These are phyloP conservation scores for Euschistus heros DNA, from an alignment of 1,140 invertebrate genomes.

Conservation along the genomic window DNA sequence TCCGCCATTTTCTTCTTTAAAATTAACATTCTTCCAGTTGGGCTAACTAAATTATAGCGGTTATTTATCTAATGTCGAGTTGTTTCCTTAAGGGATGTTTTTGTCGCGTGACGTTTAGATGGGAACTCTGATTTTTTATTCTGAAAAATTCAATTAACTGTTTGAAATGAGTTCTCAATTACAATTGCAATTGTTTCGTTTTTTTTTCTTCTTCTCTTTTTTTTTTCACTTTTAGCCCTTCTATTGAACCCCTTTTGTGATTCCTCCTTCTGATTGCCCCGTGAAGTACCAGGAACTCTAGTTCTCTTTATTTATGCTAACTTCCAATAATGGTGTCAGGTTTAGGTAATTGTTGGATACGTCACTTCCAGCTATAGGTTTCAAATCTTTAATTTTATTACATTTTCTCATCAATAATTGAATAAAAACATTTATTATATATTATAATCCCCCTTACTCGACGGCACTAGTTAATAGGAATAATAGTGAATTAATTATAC, in stretches of 20 bases:
- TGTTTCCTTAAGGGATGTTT: background rate
- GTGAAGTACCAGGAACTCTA: too few species aligned
- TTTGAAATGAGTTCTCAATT: constrained; percentile 10
- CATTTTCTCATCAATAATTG: too few species aligned
- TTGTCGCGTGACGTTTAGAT: constrained; percentile 3
- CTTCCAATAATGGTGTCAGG: too few species aligned
- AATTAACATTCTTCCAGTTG: constrained; percentile 9
- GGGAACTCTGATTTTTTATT: constrained; percentile 5
- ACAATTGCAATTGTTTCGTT: constrained; percentile 7
- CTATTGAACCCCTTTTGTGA: background rate
- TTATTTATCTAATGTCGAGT: constrained; percentile 6
- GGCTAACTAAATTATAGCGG: constrained; percentile 11
- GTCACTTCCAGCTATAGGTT: too few species aligned
- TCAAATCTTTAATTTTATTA: too few species aligned
- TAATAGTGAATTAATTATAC: too few species aligned
- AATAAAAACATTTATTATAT: too few species aligned
- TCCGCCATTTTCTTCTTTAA: background rate
- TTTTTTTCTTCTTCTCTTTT: background rate
- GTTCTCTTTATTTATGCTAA: too few species aligned
- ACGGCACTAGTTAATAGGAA: too few species aligned
- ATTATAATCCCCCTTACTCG: too few species aligned
- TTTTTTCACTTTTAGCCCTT: background rate
- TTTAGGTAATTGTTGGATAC: too few species aligned
- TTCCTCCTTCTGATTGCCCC: too few species aligned
- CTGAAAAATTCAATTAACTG: constrained; percentile 1